Evolutionary conservation across 2,888 invertebrate species (phyloP), one percentile per base, ranked within the genome.

Genomic region (Liposcelis brunnea): DNA sequence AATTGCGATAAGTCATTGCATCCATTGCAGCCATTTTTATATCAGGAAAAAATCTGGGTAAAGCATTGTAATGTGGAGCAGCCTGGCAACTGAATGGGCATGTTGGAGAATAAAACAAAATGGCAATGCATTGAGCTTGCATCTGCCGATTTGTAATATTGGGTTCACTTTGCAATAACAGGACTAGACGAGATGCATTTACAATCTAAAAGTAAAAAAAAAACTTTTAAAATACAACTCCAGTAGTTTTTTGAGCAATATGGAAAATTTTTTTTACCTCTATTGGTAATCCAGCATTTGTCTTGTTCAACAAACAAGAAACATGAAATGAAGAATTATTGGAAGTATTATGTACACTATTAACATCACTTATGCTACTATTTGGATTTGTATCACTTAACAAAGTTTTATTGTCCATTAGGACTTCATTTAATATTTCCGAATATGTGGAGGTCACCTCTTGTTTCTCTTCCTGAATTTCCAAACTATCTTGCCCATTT

Each of bases 71-170:
- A 59, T 87, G 77, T 5, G 87, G 87, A 1, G 91, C 93, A 6
- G 89, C 83, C 58, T 80, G 74, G 14, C 86, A 84, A 56, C 91
- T 90, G 56, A 91, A 93, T 2, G 85, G 80, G 57, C 95, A 95
- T 58, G 82, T 81, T 50, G 78, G 77, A 0, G 93, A 84, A 61
- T 83, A 94, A 64, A 95, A 94, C 53, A 94, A 66, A 2, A 93
- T 78, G 15, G 89, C 62, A 1, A 84, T 72, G 62, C 89, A 89
- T 48, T 69, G 68, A 2, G 73, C 77, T 26, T 70, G 66, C 35
- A 49, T 49, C 12, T 48, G 47, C 4, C 54, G 51, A 42, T 51
- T 53, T 1, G 53, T 56, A n/a, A 56, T 49, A 47, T 55, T 56
- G 7, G 52, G 49, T 43, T 55, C 51, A 7, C 50, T 47, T 15